Evolutionary conservation across 2,888 invertebrate species (phyloP), one percentile per base, ranked within the genome.

Genomic region (Pherbina coryleti): DNA sequence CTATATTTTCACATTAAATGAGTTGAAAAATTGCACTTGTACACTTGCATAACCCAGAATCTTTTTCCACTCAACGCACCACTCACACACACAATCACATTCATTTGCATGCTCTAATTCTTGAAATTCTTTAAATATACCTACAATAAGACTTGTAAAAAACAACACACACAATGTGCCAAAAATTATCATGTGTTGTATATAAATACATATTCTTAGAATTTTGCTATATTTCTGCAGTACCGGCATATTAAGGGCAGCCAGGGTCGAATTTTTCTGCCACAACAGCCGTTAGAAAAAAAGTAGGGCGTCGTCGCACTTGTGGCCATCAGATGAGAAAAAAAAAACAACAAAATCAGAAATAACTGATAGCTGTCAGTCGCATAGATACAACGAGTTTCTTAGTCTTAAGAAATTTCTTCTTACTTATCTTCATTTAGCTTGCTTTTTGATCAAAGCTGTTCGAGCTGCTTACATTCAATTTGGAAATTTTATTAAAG

Each of bases 91-190:
- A 14, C 51, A 22, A 2, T 51, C n/a, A 25, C 67, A 44, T 11
- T 51, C 5, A 49, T 49, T 62, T 34, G 28, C 49, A 73, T 73
- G 62, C 62, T 73, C 73, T 62, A 73, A 73, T 73, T 73, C 73
- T 62, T 73, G 28, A 62, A 60, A 73, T 62, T 73, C 62, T 60
- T 34, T 34, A 53, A 31, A 57, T 55, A 72, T 22, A 22, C 51
- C 17, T 19, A 57, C 2, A 28, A 7, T 9, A 14, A 67, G 0
- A 19, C n/a, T 22, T 1, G 5, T 1, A n/a, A 69, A n/a, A 17
- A 28, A 44, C 1, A 25, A 28, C 25, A 49, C 49, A 25, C 4
- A 69, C 37, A 67, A 67, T 19, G 44, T 44, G 44, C 44, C 44
- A 44, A 44, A 44, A 44, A 44, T 11, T 44, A 44, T 44, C 2